These are phyloP conservation scores for Cremastinae sp. DNA, from an alignment of 2,888 invertebrate species.

Conservation along the genomic window DNA sequence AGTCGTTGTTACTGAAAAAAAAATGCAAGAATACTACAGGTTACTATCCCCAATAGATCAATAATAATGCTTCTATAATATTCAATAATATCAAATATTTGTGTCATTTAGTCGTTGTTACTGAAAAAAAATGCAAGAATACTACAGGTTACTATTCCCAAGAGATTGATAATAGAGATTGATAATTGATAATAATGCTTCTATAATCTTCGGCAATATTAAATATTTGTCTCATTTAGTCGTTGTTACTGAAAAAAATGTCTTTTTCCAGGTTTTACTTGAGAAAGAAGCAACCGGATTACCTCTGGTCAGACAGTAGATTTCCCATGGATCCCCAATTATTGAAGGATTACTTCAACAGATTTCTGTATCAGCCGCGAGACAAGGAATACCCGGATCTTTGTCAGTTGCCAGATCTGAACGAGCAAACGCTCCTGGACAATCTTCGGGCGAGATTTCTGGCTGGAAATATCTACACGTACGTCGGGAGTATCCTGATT, in stretches of 20 bases:
- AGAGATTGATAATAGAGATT: too few relatives aligned
- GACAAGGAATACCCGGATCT: conserved; percentile 97
- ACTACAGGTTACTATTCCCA: conserved; percentile 65
- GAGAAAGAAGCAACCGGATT: conserved; percentile 91
- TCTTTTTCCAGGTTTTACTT: conserved; percentile 91
- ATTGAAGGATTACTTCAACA: conserved; percentile 94
- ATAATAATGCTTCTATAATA: too few relatives aligned
- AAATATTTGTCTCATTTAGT: neutral
- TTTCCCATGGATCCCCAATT: conserved; percentile 95
- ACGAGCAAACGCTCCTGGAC: conserved; percentile 95
- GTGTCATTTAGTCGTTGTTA: neutral
- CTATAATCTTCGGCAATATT: too few relatives aligned
- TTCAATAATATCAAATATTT: neutral
- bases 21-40: neutral
- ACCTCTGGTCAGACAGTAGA: conserved; percentile 90
- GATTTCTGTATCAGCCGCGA: conserved; percentile 94
- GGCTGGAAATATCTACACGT: conserved; percentile 97
- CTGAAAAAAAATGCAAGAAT: neutral
- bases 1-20: neutral
- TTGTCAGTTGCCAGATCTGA: conserved; percentile 96
- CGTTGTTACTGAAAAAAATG: neutral
- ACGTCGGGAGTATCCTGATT: conserved; percentile 96
- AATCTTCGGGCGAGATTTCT: conserved; percentile 94
- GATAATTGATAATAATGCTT: too few relatives aligned
- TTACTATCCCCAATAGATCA: conserved; percentile 64